Percentiles rank a stretch among this genome's conserved stretches.
These are phyloP conservation scores for Acleris literana DNA, from an alignment of 2,888 invertebrate genomes.

Conservation along the genomic window DNA sequence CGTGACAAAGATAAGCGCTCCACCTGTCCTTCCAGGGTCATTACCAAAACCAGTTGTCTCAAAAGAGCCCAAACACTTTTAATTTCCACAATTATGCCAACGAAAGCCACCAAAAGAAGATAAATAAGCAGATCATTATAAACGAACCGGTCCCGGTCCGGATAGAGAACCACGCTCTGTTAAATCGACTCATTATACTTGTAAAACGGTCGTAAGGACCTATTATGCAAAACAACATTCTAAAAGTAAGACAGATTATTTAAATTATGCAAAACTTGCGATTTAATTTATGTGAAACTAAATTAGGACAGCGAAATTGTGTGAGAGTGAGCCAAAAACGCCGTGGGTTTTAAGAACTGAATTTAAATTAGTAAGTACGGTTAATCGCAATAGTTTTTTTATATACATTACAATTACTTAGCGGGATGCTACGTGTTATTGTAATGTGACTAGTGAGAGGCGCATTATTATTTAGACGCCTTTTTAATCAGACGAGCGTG, in stretches of 20 bases:
- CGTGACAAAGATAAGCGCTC: not conserved
- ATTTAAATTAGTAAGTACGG: slow-evolving; percentile 1
- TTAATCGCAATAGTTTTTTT: not conserved
- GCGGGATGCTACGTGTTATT: not conserved
- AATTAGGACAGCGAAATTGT: slow-evolving; percentile 24
- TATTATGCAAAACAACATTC: slow-evolving; percentile 32
- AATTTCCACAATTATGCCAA: slow-evolving; percentile 2
- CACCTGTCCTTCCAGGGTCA: not conserved
- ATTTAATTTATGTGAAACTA: slow-evolving; percentile 33
- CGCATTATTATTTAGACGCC: no score
- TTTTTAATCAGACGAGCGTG: no score
- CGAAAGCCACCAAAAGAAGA: slow-evolving; percentile 17
- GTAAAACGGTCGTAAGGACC: slow-evolving; percentile 28
- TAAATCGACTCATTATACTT: slow-evolving; percentile 31
- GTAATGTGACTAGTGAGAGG: no score
- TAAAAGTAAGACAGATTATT: slow-evolving; percentile 29
- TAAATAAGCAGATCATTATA: slow-evolving; percentile 6
- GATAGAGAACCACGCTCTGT: slow-evolving; percentile 11
- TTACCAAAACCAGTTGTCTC: not conserved
- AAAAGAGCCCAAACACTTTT: slow-evolving; percentile 6
- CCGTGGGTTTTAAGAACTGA: not conserved
- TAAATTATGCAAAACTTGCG: slow-evolving; percentile 28
- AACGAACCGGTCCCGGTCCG: slow-evolving; percentile 11
- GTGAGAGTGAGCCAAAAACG: slow-evolving; percentile 19
- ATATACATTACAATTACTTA: not conserved